These are phyloP conservation scores for Watsonalla cultraria DNA, from an alignment of 2,888 invertebrate genomes.

Conservation along the genomic window DNA sequence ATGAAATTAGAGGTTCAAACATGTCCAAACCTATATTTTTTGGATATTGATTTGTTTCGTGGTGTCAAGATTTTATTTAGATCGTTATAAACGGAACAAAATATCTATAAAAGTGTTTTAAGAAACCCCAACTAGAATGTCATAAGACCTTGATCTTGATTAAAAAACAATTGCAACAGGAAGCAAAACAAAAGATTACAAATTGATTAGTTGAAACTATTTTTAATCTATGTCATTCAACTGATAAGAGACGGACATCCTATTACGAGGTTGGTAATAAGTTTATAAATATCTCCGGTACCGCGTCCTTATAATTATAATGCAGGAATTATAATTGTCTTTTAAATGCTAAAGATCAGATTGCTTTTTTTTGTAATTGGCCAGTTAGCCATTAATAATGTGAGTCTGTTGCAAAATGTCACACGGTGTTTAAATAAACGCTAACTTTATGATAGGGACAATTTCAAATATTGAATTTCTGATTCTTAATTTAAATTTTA, in stretches of 20 bases:
- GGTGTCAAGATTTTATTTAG: no score
- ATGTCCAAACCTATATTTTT: no score
- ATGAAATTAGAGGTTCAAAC: no score
- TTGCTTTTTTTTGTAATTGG: not conserved
- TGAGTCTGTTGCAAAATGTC: no score
- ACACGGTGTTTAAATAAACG: no score
- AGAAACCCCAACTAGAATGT: not conserved
- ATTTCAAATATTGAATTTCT: no score
- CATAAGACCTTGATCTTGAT: constrained; percentile 26
- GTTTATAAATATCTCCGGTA: not conserved
- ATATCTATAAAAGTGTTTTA: not conserved
- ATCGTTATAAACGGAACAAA: not conserved
- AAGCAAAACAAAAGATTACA: constrained; percentile 27
- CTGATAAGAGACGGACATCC: constrained; percentile 4
- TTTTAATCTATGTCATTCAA: constrained; percentile 25
- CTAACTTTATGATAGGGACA: no score
- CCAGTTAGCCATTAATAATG: no score
- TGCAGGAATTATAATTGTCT: not conserved
- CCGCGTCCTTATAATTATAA: not conserved
- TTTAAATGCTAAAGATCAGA: not conserved
- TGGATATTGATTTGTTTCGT: no score
- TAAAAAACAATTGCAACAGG: constrained; percentile 31
- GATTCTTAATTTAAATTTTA: no score
- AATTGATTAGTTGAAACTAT: constrained; percentile 32
- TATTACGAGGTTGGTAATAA: not conserved